Percentiles rank a stretch among this genome's conserved stretches.
phyloP scores from a whole-genome alignment of 2,797 vertebrate species.

The Sylvia borin region DNA sequence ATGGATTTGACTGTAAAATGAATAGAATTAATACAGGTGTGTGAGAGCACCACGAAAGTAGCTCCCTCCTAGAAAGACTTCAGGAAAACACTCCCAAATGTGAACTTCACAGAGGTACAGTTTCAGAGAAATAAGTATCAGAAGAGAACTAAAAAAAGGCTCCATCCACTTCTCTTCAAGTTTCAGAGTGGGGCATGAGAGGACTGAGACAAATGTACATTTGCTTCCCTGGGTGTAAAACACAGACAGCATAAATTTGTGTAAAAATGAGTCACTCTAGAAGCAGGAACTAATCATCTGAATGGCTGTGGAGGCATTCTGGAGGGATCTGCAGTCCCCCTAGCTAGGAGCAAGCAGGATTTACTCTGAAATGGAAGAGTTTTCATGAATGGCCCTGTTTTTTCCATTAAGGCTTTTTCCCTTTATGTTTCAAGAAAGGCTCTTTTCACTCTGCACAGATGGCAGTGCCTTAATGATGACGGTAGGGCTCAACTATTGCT shows the following conservation, averaged over 20 bases:
- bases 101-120: not conserved
- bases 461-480: not conserved
- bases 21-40: not conserved
- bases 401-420: slow-evolving; percentile 3
- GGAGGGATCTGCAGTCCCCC: not conserved
- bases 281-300: not conserved
- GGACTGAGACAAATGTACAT: not conserved
- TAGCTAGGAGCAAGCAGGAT: not conserved
- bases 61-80: not conserved
- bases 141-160: not conserved
- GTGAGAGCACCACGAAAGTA: rapidly evolving
- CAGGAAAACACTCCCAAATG: not conserved
- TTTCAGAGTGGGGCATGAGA: not conserved
- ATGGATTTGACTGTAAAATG: not conserved
- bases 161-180: not conserved
- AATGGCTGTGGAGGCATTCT: not conserved
- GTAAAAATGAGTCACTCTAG: not conserved
- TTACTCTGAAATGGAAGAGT: not conserved
- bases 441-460: slow-evolving; percentile 25
- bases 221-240: not conserved
- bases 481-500: not conserved
- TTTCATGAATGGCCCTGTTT: slow-evolving; percentile 23
- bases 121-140: not conserved
- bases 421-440: slow-evolving; percentile 7
- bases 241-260: not conserved